Evolutionary conservation across 2,113 vertebrate species (phyloP).

Genomic region (Columbina picui): DNA sequence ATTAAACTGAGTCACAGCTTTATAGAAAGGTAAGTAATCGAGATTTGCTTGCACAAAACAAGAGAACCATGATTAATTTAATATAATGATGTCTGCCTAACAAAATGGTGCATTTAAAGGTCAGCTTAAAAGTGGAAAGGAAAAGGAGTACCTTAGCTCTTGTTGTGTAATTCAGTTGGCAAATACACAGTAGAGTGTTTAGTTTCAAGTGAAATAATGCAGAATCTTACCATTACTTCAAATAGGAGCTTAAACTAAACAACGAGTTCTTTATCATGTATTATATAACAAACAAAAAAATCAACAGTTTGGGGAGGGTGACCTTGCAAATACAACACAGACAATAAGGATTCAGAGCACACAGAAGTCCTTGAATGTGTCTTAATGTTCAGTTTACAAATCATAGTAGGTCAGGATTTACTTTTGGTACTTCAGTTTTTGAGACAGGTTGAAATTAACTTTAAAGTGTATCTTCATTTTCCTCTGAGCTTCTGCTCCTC

Average conservation of each 20-base stretch:
- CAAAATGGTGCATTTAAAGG: constrained; percentile 64
- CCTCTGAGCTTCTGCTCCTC: background rate
- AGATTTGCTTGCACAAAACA: constrained; percentile 59
- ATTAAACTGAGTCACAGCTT: constrained; percentile 47
- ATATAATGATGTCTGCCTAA: constrained; percentile 61
- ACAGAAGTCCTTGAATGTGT: accelerated
- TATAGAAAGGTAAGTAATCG: constrained; percentile 52
- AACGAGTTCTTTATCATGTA: background rate
- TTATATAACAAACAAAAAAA: background rate
- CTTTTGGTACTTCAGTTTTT: background rate
- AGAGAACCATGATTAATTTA: constrained; percentile 70
- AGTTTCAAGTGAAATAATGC: background rate
- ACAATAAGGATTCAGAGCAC: background rate
- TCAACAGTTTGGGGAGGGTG: background rate
- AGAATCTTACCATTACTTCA: background rate
- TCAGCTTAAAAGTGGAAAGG: constrained; percentile 52
- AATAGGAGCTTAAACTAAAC: background rate
- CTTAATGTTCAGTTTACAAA: background rate
- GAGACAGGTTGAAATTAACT: background rate
- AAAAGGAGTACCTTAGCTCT: background rate
- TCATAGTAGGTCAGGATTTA: background rate
- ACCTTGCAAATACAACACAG: background rate
- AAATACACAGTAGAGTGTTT: background rate
- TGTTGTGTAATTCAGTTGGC: background rate
- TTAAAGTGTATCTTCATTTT: background rate